A percentile compares a stretch with the other conserved stretches of the same genome.
phyloP scores from a whole-genome alignment of 2,888 invertebrate genomes.

The Dynastes hyllus region DNA sequence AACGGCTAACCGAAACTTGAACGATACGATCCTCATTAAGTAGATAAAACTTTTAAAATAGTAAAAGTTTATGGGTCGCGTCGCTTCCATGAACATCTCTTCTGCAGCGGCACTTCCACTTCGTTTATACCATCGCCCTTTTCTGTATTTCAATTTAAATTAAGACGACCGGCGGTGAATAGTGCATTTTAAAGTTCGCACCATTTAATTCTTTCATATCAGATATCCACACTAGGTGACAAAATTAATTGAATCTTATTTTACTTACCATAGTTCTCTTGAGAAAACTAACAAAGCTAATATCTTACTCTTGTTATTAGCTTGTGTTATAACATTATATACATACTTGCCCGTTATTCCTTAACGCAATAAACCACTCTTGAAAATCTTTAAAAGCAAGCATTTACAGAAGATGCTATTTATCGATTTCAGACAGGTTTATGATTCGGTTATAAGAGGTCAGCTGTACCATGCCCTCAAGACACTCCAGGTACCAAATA shows the following conservation, averaged over 20 bases:
- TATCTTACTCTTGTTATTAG: not conserved
- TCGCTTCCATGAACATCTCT: conserved; percentile 15
- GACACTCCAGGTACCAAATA: no score
- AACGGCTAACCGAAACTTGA: conserved; percentile 11
- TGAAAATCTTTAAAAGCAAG: no score
- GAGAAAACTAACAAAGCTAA: not conserved
- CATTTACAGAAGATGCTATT: no score
- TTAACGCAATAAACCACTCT: no score
- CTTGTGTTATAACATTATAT: no score
- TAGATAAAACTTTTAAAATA: conserved; percentile 45
- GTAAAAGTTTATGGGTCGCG: conserved; percentile 33
- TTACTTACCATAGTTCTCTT: not conserved
- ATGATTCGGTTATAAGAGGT: no score
- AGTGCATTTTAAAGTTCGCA: conserved; percentile 13
- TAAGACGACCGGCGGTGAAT: conserved; percentile 1
- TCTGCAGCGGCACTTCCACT: conserved; percentile 14
- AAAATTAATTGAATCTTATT: conserved; percentile 3
- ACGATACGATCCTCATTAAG: conserved; percentile 40
- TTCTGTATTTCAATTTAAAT: conserved; percentile 42
- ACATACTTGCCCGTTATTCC: no score
- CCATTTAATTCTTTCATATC: conserved; percentile 15
- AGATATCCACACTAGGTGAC: not conserved
- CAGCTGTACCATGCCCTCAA: no score
- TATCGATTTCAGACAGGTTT: no score
- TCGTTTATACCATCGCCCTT: conserved; percentile 19